Conservation (phyloP, 2,113 vertebrate genomes). For the Saiga tatarica region DNA sequence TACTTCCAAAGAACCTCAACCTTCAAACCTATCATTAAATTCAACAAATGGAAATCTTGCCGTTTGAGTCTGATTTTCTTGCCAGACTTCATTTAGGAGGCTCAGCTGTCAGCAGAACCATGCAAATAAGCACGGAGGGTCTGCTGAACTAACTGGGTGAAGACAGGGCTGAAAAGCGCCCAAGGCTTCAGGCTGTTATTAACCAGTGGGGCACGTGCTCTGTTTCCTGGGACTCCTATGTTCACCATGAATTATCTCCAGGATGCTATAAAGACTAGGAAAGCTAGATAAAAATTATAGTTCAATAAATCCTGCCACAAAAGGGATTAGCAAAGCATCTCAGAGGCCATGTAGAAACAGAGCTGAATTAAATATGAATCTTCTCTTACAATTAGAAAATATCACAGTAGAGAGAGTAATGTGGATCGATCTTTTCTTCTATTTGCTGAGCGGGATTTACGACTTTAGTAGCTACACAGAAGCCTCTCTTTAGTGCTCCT, state of each 20-base stretch:
- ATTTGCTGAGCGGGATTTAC: not conserved
- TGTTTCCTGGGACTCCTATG: not conserved
- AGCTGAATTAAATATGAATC: not conserved
- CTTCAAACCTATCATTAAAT: not conserved
- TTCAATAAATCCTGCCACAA: not conserved
- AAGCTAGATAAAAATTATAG: not conserved
- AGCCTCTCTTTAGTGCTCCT: not conserved
- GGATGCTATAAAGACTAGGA: not conserved
- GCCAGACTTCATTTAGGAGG: not conserved
- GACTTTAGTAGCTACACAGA: not conserved
- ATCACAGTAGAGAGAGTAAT: not conserved
- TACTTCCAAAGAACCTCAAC: not conserved
- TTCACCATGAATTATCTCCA: not conserved
- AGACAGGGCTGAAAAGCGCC: not conserved
- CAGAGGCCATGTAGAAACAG: not conserved
- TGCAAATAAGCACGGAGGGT: not conserved
- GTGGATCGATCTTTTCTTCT: not conserved
- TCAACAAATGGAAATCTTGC: not conserved
- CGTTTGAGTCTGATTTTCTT: not conserved
- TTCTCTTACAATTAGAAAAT: slow-evolving; percentile 22
- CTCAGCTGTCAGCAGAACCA: not conserved
- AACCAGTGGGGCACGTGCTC: not conserved
- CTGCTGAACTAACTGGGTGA: not conserved
- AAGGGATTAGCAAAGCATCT: not conserved
- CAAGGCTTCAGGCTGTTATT: not conserved